Evolutionary conservation across 1,140 invertebrate genomes (phyloP).

Genomic region (Saccostrea echinata): DNA sequence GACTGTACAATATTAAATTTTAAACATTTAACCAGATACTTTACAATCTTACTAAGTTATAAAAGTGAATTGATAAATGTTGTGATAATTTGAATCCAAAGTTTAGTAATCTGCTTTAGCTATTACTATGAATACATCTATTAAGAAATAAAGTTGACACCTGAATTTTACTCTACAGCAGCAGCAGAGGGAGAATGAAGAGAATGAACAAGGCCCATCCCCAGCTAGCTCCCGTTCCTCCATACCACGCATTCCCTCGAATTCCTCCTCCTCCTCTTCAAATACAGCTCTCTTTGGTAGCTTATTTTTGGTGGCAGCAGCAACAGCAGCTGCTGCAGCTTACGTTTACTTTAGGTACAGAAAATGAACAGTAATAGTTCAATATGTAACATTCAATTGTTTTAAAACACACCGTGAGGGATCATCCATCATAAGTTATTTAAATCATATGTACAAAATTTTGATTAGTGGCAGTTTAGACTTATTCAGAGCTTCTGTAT

Average conservation of each 20-base stretch:
- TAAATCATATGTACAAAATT: background rate
- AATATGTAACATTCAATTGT: background rate
- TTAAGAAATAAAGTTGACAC: background rate
- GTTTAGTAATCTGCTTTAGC: too few species aligned
- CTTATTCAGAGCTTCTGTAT: background rate
- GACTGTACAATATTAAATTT: too few species aligned
- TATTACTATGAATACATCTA: too few species aligned
- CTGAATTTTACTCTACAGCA: background rate
- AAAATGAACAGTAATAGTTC: background rate
- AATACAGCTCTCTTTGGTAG: background rate
- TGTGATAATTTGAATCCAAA: too few species aligned
- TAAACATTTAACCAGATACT: too few species aligned
- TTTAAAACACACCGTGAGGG: background rate
- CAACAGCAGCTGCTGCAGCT: background rate
- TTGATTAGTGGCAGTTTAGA: background rate
- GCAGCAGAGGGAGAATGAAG: slow-evolving; percentile 2
- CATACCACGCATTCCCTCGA: background rate
- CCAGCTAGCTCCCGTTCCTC: background rate
- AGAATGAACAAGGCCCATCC: background rate
- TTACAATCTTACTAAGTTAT: too few species aligned
- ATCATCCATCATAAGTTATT: background rate
- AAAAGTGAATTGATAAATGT: too few species aligned
- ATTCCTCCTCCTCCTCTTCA: background rate
- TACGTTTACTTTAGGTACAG: background rate
- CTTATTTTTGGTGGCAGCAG: background rate